phyloP scores from a whole-genome alignment of 2,888 invertebrate species.

The Pteria penguin region DNA sequence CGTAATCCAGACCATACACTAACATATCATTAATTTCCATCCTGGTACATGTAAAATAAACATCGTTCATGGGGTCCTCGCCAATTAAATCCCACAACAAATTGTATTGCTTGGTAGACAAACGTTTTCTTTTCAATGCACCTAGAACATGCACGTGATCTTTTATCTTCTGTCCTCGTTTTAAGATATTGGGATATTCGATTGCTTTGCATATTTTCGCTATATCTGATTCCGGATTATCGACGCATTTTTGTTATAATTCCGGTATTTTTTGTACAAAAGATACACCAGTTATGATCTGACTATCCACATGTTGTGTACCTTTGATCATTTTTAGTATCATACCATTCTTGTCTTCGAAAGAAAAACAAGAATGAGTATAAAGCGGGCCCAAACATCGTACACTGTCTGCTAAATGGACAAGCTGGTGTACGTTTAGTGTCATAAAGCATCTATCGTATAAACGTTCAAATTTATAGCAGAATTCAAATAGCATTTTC shows the following conservation, averaged over 20 bases:
- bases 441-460: slow-evolving; percentile 43
- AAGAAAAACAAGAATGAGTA: slow-evolving; percentile 47
- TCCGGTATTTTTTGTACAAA: slow-evolving; percentile 36
- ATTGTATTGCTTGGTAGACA: neutral
- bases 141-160: slow-evolving; percentile 4
- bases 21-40: neutral
- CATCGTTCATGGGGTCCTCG: neutral
- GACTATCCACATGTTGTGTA: slow-evolving; percentile 43
- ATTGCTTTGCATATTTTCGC: neutral
- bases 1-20: slow-evolving; percentile 2
- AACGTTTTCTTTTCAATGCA: neutral
- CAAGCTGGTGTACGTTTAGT: slow-evolving; percentile 44
- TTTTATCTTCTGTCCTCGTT: neutral
- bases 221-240: neutral
- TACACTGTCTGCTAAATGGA: slow-evolving; percentile 43
- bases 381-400: slow-evolving; percentile 41
- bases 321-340: slow-evolving; percentile 35
- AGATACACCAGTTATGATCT: slow-evolving; percentile 26
- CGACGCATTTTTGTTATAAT: slow-evolving; percentile 4
- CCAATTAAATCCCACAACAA: neutral
- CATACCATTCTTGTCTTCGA: slow-evolving; percentile 38
- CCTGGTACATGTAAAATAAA: neutral
- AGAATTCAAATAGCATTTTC: slow-evolving; percentile 31
- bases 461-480: slow-evolving; percentile 25
- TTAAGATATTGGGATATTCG: slow-evolving; percentile 1